Percentiles rank a stretch among this genome's conserved stretches.
These are phyloP conservation scores for Syndactyla subalaris DNA, from an alignment of 2,797 vertebrate genomes.

Conservation along the genomic window DNA sequence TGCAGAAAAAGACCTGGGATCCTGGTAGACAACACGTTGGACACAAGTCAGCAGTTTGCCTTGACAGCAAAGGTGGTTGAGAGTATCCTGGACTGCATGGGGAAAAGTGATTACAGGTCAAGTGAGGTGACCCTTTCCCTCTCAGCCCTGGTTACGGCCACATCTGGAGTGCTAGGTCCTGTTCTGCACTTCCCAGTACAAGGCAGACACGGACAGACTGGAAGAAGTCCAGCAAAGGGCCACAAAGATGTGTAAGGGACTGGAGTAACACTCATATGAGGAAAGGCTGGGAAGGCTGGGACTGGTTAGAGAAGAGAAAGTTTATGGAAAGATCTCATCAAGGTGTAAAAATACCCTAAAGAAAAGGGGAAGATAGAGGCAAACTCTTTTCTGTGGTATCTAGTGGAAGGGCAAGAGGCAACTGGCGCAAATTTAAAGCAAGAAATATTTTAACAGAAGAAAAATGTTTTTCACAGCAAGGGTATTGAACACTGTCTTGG, in stretches of 20 bases:
- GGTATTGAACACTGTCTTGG: neutral
- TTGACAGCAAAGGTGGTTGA: neutral
- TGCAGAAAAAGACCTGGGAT: neutral
- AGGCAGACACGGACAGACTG: neutral
- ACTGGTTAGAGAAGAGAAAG: neutral
- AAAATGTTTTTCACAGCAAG: neutral
- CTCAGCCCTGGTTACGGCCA: neutral
- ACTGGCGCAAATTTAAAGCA: neutral
- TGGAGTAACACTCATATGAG: neutral
- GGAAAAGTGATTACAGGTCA: neutral
- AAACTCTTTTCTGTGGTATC: neutral
- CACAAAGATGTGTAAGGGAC: neutral
- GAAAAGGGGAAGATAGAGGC: neutral
- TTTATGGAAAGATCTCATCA: neutral
- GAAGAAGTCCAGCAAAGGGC: neutral
- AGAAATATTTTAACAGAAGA: neutral
- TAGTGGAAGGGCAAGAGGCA: neutral
- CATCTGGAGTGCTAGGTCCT: neutral
- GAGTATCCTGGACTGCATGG: neutral
- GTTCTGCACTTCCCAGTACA: neutral
- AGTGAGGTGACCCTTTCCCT: neutral
- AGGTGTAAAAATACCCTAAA: neutral
- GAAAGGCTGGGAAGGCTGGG: neutral
- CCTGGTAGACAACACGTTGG: neutral
- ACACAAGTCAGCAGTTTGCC: neutral